Base-by-base conservation (phyloP, 2,888 invertebrate genomes). In the Lypha dubia region DNA sequence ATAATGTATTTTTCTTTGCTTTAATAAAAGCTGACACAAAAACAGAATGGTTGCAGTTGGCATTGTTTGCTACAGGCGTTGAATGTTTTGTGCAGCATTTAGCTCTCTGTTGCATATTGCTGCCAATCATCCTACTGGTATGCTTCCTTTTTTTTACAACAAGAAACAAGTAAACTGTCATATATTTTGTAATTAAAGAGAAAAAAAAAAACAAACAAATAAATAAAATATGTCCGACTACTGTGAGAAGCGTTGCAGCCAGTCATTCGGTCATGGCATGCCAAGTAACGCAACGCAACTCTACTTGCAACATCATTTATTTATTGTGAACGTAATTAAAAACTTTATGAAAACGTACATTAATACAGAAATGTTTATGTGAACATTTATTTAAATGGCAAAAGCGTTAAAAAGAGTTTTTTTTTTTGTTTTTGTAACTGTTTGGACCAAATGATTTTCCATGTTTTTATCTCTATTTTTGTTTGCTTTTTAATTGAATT, bases 301-400 rank as follows among this genome's bases (percentile, higher is more conserved):
- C 46, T n/a, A n/a, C n/a, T n/a, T n/a, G n/a, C n/a, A 32, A 44
- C 41, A 60, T 70, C 35, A 62, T 49, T 76, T 71, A 58, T 76
- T 70, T 70, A 76, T 75, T 76, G 41, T 60, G 58, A 44, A 67
- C 24, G 53, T 60, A 83, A 77, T 77, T 83, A 77, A 73, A 68
- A 68, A 71, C 13, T 51, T 65, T 70, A 56, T 22, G 24, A 13
- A 44, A 51, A 5, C 9, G 20, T 38, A 13, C 13, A 20, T 46
- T n/a, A n/a, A n/a, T n/a, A n/a, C n/a, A n/a, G n/a, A 9, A 13
- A 24, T 28, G 46, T 32, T 32, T 46, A 22, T 56, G 41, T 20
- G 13, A 58, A n/a, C n/a, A 22, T 15, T 65, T 53, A 51, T 44
- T 51, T 35, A 44, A 81, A 73, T 63, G 62, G 15, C 35, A 32